phyloP scores from a whole-genome alignment of 1,140 invertebrate species.

The Drosophila persimilis region DNA sequence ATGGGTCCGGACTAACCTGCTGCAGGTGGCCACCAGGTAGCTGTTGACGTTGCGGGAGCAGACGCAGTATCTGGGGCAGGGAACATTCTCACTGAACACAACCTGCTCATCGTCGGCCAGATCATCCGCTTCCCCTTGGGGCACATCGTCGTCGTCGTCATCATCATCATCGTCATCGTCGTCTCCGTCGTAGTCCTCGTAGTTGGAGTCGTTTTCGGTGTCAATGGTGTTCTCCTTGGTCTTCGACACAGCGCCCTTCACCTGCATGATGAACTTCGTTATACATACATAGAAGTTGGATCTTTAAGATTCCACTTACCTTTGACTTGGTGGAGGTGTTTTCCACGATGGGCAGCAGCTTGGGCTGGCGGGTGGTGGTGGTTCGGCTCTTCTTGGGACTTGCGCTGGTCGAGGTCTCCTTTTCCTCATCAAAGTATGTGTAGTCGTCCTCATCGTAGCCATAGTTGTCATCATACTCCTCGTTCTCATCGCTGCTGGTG shows the following conservation, averaged over 20 bases:
- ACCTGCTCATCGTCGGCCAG: slow-evolving; percentile 66
- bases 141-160: slow-evolving; percentile 51
- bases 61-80: slow-evolving; percentile 78
- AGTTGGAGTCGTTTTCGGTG: slow-evolving; percentile 63
- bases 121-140: slow-evolving; percentile 33
- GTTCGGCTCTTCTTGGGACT: slow-evolving; percentile 51
- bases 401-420: slow-evolving; percentile 44
- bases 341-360: slow-evolving; percentile 66
- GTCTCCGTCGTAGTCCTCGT: slow-evolving; percentile 63
- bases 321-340: slow-evolving; percentile 40
- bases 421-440: slow-evolving; percentile 45
- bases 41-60: slow-evolving; percentile 76
- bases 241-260: slow-evolving; percentile 43
- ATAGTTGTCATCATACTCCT: slow-evolving; percentile 55
- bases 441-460: slow-evolving; percentile 50
- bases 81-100: slow-evolving; percentile 70
- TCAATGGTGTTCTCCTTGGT: slow-evolving; percentile 59
- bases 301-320: slow-evolving; percentile 21
- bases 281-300: too few species aligned
- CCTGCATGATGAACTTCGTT: slow-evolving; percentile 2
- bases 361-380: slow-evolving; percentile 38
- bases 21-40: slow-evolving; percentile 81
- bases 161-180: slow-evolving; percentile 64
- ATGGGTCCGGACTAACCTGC: slow-evolving; percentile 44
- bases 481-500: slow-evolving; percentile 54